Conservation (phyloP, 2,888 invertebrate genomes). For the Bombylius major region DNA sequence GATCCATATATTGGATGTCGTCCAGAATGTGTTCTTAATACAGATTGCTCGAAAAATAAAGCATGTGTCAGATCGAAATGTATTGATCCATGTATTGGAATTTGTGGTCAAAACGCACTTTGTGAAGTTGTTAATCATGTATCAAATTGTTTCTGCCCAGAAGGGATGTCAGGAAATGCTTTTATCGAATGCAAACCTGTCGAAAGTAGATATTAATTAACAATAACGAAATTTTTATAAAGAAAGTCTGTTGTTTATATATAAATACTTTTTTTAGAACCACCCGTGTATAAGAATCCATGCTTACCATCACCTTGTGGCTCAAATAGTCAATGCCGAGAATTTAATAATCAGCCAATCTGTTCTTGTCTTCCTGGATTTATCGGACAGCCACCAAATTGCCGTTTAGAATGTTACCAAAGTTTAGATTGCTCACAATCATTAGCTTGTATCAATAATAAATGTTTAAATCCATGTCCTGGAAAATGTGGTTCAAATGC, state of each 20-base stretch:
- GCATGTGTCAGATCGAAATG: slow-evolving; percentile 73
- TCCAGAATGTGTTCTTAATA: slow-evolving; percentile 68
- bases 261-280: slow-evolving; percentile 28
- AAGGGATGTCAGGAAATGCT: slow-evolving; percentile 57
- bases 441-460: slow-evolving; percentile 55
- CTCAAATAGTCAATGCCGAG: slow-evolving; percentile 54
- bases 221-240: neutral
- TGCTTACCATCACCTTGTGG: slow-evolving; percentile 61
- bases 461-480: slow-evolving; percentile 62
- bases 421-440: slow-evolving; percentile 57
- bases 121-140: slow-evolving; percentile 67
- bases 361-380: slow-evolving; percentile 53
- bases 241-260: neutral
- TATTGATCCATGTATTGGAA: slow-evolving; percentile 70
- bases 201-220: slow-evolving; percentile 34
- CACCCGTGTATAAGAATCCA: slow-evolving; percentile 41
- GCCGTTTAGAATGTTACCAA: slow-evolving; percentile 57
- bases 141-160: slow-evolving; percentile 49
- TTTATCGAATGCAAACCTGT: slow-evolving; percentile 47
- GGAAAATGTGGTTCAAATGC: slow-evolving; percentile 61
- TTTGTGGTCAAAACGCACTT: slow-evolving; percentile 62
- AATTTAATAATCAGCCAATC: slow-evolving; percentile 46
- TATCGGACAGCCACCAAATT: slow-evolving; percentile 57
- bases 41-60: slow-evolving; percentile 62
- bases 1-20: slow-evolving; percentile 66